Percentiles rank a stretch among this genome's conserved stretches.
These are phyloP conservation scores for Dromius quadrimaculatus DNA, from an alignment of 2,888 invertebrate genomes.

Conservation along the genomic window DNA sequence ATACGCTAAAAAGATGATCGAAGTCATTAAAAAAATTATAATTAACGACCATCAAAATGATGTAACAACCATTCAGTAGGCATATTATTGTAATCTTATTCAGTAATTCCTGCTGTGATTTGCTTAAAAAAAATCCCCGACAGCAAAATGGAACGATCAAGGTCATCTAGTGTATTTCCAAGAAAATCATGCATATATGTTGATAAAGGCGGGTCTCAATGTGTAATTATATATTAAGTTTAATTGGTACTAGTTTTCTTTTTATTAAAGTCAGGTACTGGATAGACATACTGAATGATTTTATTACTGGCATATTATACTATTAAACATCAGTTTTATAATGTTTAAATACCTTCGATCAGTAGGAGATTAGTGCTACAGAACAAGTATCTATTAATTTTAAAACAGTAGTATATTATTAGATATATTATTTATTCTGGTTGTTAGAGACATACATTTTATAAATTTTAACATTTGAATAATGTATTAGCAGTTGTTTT, in stretches of 20 bases:
- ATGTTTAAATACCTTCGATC: slow-evolving; percentile 7
- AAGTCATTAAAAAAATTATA: too few relatives aligned
- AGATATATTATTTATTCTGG: too few relatives aligned
- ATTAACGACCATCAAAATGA: background rate
- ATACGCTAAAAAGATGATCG: too few relatives aligned
- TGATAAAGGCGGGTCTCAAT: slow-evolving; percentile 2
- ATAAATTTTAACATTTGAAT: too few relatives aligned
- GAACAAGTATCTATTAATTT: too few relatives aligned
- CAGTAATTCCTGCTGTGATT: slow-evolving; percentile 11
- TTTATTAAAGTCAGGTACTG: slow-evolving; percentile 3
- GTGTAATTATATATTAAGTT: background rate
- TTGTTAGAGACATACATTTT: too few relatives aligned
- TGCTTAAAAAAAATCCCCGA: background rate
- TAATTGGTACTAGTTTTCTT: slow-evolving; percentile 26
- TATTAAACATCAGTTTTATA: slow-evolving; percentile 19
- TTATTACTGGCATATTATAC: slow-evolving; percentile 8
- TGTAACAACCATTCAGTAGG: background rate
- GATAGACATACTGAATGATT: slow-evolving; percentile 32
- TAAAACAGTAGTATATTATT: too few relatives aligned
- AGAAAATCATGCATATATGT: slow-evolving; percentile 7
- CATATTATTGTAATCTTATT: background rate
- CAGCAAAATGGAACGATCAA: slow-evolving; percentile 6
- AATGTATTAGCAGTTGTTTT: too few relatives aligned
- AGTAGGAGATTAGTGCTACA: too few relatives aligned
- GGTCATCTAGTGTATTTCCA: slow-evolving; percentile 14